phyloP scores from a whole-genome alignment of 1,140 invertebrate genomes.

The Drosophila repleta region DNA sequence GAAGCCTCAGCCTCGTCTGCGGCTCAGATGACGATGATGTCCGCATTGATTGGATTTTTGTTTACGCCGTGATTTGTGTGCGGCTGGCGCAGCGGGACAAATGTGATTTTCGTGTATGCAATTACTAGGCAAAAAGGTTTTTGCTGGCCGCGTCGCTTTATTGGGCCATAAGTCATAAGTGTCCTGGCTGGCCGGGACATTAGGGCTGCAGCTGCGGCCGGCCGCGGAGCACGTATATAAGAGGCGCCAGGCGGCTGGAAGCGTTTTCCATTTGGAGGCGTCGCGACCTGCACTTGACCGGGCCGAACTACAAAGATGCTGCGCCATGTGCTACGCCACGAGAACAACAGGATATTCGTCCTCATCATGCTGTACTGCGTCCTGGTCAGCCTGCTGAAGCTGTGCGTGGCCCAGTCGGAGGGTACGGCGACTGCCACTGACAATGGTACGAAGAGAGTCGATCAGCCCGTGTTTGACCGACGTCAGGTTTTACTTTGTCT shows the following conservation, averaged over 20 bases:
- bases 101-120: slow-evolving; percentile 75
- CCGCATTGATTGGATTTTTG: slow-evolving; percentile 22
- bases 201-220: slow-evolving; percentile 35
- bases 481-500: not conserved
- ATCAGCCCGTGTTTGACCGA: not conserved
- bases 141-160: slow-evolving; percentile 48
- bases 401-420: slow-evolving; percentile 66
- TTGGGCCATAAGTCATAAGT: slow-evolving; percentile 74
- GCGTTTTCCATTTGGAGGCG: slow-evolving; percentile 58
- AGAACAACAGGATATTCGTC: slow-evolving; percentile 65
- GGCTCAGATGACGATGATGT: slow-evolving; percentile 7
- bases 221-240: slow-evolving; percentile 48
- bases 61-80: slow-evolving; percentile 48
- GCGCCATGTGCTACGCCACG: slow-evolving; percentile 59
- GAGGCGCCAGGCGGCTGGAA: slow-evolving; percentile 27
- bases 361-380: slow-evolving; percentile 68
- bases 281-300: slow-evolving; percentile 26
- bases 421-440: slow-evolving; percentile 52
- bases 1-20: too few species aligned
- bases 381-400: slow-evolving; percentile 63
- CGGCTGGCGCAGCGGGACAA: slow-evolving; percentile 59
- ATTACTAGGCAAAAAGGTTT: slow-evolving; percentile 79
- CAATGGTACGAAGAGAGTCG: slow-evolving; percentile 52
- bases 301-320: slow-evolving; percentile 53
- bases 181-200: slow-evolving; percentile 27